Evolutionary conservation across 2,888 invertebrate species (phyloP).

Genomic region (Heliconius cydno): DNA sequence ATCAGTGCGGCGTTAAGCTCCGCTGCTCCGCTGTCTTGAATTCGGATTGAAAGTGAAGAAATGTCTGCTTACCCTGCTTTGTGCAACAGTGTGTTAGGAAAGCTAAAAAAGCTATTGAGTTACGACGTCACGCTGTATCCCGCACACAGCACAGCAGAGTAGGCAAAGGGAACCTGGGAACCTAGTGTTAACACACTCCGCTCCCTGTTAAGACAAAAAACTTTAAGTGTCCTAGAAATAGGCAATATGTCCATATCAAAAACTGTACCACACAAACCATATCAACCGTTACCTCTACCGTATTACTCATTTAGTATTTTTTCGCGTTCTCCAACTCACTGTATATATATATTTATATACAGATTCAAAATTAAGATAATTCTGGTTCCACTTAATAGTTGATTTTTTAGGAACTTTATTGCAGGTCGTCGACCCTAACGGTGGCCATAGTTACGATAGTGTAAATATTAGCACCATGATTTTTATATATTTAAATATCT

Average conservation of each 20-base stretch:
- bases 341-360: neutral
- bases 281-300: conserved; percentile 13
- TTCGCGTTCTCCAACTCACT: conserved; percentile 7
- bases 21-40: too few species aligned
- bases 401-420: conserved; percentile 38
- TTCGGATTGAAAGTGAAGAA: too few species aligned
- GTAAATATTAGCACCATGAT: conserved; percentile 44
- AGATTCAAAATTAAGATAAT: conserved; percentile 40
- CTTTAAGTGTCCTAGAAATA: too few species aligned
- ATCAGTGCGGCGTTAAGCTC: too few species aligned
- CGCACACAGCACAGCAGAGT: too few species aligned
- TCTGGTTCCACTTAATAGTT: conserved; percentile 37
- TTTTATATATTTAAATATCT: neutral
- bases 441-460: conserved; percentile 37
- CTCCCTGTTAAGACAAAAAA: too few species aligned
- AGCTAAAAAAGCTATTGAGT: too few species aligned
- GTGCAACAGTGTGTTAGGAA: too few species aligned
- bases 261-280: neutral
- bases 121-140: too few species aligned
- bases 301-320: conserved; percentile 18
- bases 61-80: too few species aligned
- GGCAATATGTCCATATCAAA: neutral
- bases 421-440: conserved; percentile 46
- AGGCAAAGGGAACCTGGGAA: too few species aligned
- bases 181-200: too few species aligned